Conservation (phyloP, 1,140 invertebrate genomes). For the Stegodyphus mimosarum region DNA sequence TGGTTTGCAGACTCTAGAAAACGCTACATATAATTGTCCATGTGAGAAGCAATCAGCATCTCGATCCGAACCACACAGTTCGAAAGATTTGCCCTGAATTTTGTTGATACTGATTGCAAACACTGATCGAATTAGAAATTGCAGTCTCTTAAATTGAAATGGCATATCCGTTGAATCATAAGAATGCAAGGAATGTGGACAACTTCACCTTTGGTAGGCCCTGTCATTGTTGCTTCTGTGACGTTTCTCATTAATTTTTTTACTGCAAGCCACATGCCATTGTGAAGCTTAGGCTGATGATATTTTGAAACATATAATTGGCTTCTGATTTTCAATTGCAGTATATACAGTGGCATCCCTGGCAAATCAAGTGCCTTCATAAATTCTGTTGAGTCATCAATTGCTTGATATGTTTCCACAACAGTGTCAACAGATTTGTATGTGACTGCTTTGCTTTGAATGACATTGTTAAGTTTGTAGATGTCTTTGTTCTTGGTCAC, state of each 20-base stretch:
- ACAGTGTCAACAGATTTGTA: conserved; percentile 1
- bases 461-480: not conserved
- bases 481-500: conserved; percentile 61
- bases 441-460: conserved; percentile 5
- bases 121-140: conserved; percentile 63
- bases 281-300: conserved; percentile 52
- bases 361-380: conserved; percentile 66
- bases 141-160: conserved; percentile 48
- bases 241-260: conserved; percentile 67
- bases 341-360: conserved; percentile 64
- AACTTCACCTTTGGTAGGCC: conserved; percentile 54
- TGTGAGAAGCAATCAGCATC: conserved; percentile 62
- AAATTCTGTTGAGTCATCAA: conserved; percentile 67
- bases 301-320: conserved; percentile 56
- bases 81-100: conserved; percentile 62
- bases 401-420: conserved; percentile 56
- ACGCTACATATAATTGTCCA: conserved; percentile 65
- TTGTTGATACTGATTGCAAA: conserved; percentile 66
- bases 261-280: conserved; percentile 65
- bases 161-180: conserved; percentile 40
- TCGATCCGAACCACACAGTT: conserved; percentile 43
- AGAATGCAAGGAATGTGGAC: conserved; percentile 24
- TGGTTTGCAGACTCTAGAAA: conserved; percentile 59
- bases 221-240: conserved; percentile 53
- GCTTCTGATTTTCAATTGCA: conserved; percentile 61